phyloP scores from a whole-genome alignment of 2,888 invertebrate species.

The Seladonia tumulorum region DNA sequence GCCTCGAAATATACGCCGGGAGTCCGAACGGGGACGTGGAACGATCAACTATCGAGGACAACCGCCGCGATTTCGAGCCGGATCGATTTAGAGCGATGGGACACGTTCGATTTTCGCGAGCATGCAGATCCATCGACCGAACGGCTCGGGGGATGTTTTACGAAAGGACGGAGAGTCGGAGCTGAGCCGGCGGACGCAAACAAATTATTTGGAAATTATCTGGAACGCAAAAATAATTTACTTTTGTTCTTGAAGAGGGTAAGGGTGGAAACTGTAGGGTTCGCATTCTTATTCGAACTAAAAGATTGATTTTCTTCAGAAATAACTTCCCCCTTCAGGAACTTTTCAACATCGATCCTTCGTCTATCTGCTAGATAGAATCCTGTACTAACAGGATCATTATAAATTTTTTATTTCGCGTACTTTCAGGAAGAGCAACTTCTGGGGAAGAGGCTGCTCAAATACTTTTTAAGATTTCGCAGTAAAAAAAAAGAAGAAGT shows the following conservation, averaged over 20 bases:
- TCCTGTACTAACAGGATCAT: too few species aligned
- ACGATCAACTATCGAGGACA: conserved; percentile 38
- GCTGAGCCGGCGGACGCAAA: neutral
- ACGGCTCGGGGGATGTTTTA: neutral
- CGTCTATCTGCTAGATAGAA: too few species aligned
- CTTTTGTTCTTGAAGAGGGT: neutral
- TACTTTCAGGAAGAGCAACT: too few species aligned
- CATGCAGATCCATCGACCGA: neutral
- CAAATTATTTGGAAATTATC: neutral
- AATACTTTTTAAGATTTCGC: too few species aligned
- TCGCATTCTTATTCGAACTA: neutral
- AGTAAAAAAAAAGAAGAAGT: neutral
- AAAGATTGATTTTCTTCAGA: neutral
- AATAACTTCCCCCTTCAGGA: neutral
- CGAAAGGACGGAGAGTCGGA: neutral
- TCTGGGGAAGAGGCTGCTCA: too few species aligned
- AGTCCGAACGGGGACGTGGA: conserved; percentile 20
- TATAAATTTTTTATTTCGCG: too few species aligned
- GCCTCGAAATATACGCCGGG: conserved; percentile 20
- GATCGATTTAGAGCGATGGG: neutral
- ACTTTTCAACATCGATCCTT: too few species aligned
- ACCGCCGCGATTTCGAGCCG: neutral
- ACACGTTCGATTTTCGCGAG: neutral
- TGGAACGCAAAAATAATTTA: neutral
- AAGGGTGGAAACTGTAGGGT: neutral